Percentiles rank a stretch among this genome's conserved stretches.
Conservation (phyloP, 2,797 vertebrate genomes). For the Rhinatrema bivittatum region DNA sequence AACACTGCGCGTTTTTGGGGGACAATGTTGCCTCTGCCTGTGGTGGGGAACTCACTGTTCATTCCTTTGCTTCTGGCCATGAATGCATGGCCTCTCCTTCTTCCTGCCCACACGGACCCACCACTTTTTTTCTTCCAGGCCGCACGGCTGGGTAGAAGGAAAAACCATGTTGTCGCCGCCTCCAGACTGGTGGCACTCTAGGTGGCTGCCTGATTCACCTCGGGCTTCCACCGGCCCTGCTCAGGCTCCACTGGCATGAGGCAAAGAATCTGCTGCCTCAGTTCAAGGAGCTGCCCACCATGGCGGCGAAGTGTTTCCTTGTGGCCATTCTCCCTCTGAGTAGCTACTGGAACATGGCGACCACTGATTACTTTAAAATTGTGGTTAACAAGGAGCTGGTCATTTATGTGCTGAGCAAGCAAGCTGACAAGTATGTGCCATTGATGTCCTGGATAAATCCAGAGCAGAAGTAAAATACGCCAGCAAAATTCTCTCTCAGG, state of each 20-base stretch:
- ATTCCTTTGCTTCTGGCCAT: too few relatives aligned
- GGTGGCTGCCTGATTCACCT: too few relatives aligned
- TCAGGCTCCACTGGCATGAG: slow-evolving; percentile 26
- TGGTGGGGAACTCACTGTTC: too few relatives aligned
- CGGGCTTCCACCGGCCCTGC: too few relatives aligned
- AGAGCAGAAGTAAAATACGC: slow-evolving; percentile 62
- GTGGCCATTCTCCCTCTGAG: slow-evolving; percentile 56
- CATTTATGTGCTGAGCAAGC: slow-evolving; percentile 51
- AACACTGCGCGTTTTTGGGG: too few relatives aligned
- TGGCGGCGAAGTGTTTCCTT: slow-evolving; percentile 74
- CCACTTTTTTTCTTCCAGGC: too few relatives aligned
- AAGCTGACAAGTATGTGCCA: slow-evolving; percentile 48
- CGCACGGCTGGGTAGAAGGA: too few relatives aligned
- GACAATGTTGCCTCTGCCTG: too few relatives aligned
- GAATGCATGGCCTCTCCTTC: too few relatives aligned
- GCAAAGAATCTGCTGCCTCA: slow-evolving; percentile 62
- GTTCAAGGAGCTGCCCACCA: slow-evolving; percentile 60
- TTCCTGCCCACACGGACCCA: too few relatives aligned
- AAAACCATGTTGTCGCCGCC: too few relatives aligned
- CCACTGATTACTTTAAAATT: slow-evolving; percentile 65
- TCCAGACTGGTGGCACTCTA: too few relatives aligned
- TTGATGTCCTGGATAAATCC: slow-evolving; percentile 64
- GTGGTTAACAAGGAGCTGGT: slow-evolving; percentile 67
- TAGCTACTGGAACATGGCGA: slow-evolving; percentile 62
- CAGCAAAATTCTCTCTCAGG: slow-evolving; percentile 55